These are phyloP conservation scores for Bombyx mori DNA, from an alignment of 1,140 invertebrate species.

Conservation along the genomic window ASM3026992v2 NC_085130.1:11387001-11387500, in stretches of 20 bases:
- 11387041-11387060: conserved; percentile 44
- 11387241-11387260: conserved; percentile 58
- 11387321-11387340: conserved; percentile 49
- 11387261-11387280: conserved; percentile 54
- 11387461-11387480: not conserved
- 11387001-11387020: conserved; percentile 45
- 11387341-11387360: conserved; percentile 64
- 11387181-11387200: conserved; percentile 55
- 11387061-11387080: conserved; percentile 57
- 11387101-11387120: conserved; percentile 51
- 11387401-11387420: too few relatives aligned
- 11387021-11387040: conserved; percentile 33
- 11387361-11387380: conserved; percentile 42
- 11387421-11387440: too few relatives aligned
- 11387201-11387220: conserved; percentile 58
- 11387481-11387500: too few relatives aligned
- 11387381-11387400: too few relatives aligned
- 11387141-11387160: conserved; percentile 35
- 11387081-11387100: conserved; percentile 54
- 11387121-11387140: conserved; percentile 41
- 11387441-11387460: too few relatives aligned
- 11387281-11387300: conserved; percentile 54
- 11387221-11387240: conserved; percentile 53
- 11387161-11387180: conserved; percentile 49
- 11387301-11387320: conserved; percentile 42